phyloP scores from a whole-genome alignment of 2,888 invertebrate species.

The Lydus trimaculatus region DNA sequence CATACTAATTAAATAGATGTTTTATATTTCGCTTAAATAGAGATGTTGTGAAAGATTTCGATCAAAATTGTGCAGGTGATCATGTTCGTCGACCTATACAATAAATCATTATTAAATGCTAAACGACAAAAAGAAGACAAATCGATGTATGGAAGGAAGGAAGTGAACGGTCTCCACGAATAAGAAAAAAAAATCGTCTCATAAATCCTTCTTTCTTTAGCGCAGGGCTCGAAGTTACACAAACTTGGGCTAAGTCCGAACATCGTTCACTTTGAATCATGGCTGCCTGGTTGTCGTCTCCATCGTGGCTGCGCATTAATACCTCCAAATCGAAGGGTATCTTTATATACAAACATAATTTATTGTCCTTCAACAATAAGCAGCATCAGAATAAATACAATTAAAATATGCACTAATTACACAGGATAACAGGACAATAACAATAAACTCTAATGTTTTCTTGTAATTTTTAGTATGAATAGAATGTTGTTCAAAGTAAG shows the following conservation, averaged over 20 bases:
- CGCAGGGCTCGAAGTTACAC: slow-evolving; percentile 57
- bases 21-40: slow-evolving; percentile 10
- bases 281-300: slow-evolving; percentile 57
- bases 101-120: slow-evolving; percentile 60
- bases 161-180: slow-evolving; percentile 51
- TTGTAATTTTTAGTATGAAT: too few relatives aligned
- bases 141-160: slow-evolving; percentile 58
- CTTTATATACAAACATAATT: slow-evolving; percentile 29
- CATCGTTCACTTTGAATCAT: slow-evolving; percentile 61
- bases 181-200: slow-evolving; percentile 49
- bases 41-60: neutral
- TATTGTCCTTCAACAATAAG: neutral
- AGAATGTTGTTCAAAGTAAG: neutral
- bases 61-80: slow-evolving; percentile 44
- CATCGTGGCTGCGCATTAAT: slow-evolving; percentile 59
- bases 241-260: slow-evolving; percentile 60
- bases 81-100: slow-evolving; percentile 36
- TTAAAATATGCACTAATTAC: neutral
- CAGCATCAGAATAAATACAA: neutral
- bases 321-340: slow-evolving; percentile 45
- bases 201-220: slow-evolving; percentile 60
- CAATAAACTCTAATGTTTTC: neutral
- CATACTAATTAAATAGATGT: slow-evolving; percentile 12
- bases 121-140: slow-evolving; percentile 61
- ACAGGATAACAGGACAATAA: neutral